Evolutionary conservation across 2,797 vertebrate genomes (phyloP), one percentile per base, ranked within the genome.

Genomic region (Nyctalus aviator): DNA sequence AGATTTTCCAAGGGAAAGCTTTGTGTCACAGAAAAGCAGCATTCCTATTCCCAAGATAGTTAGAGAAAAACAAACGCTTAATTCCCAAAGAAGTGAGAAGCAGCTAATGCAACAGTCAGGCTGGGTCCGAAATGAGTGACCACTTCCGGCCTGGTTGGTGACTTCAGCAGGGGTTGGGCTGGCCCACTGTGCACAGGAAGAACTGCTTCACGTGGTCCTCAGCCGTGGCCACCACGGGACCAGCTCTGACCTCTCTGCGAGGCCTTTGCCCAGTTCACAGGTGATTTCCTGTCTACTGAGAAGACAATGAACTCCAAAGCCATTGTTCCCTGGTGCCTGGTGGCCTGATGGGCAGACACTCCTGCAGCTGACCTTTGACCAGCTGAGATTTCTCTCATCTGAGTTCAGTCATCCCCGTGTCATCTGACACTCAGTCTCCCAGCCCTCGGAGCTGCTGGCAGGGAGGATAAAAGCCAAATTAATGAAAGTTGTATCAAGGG

Each of bases 91-190:
- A 84, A 79, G 44, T 30, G 53, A 91, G 62, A 87, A 86, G 6
- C 18, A 32, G 50, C 66, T 32, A 83, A 59, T 5, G 46, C 5
- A 13, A 14, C 41, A 37, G n/a, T 66, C 18, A 32, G 46, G 25
- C 0, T 55, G 50, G 13, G 50, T 64, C 14, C 76, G 50, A 84
- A 71, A 71, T 6, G 10, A 79, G 25, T 2, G 32, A 57, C 9
- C 6, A 1, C 21, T 30, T 73, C 27, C 0, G 3, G 21, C 2
- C 18, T 0, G 9, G 13, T 18, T 11, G 48, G n/a, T 0, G 7
- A 37, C 72, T 57, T 13, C 14, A 41, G 41, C 14, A 30, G 37
- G 32, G 53, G 62, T 20, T 48, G 18, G 37, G 25, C 71, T 79
- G 30, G 64, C 7, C 27, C 21, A 3, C 30, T 12, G 25, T 1